These are phyloP conservation scores for Labia minor DNA, from an alignment of 2,888 invertebrate species.

Conservation along the genomic window DNA sequence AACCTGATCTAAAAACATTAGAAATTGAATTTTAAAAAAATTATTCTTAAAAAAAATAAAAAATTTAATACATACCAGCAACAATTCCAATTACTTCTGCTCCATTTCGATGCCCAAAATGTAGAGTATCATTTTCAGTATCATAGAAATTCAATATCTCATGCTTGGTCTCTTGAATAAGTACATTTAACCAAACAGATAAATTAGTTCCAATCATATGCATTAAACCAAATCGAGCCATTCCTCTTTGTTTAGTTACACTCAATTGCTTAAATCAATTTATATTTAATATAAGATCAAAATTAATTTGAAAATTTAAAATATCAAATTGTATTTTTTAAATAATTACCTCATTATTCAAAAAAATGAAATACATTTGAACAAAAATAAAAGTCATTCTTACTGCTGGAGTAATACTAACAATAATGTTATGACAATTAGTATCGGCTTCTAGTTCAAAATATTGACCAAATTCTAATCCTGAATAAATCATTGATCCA, in stretches of 20 bases:
- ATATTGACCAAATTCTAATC: conserved; percentile 87
- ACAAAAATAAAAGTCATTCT: conserved; percentile 94
- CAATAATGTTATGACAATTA: conserved; percentile 81
- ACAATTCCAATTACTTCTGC: conserved; percentile 42
- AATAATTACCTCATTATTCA: conserved; percentile 76
- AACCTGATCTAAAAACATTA: background rate
- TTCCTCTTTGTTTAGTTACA: conserved; percentile 74
- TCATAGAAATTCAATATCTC: conserved; percentile 86
- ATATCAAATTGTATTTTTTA: conserved; percentile 30
- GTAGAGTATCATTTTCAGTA: conserved; percentile 72
- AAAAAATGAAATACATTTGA: conserved; percentile 96
- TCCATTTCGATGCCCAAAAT: conserved; percentile 55
- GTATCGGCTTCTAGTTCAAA: conserved; percentile 84
- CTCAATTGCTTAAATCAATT: conserved; percentile 75
- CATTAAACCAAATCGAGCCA: conserved; percentile 93
- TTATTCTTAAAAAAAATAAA: too few relatives aligned
- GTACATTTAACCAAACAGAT: conserved; percentile 91
- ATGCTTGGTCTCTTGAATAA: conserved; percentile 91
- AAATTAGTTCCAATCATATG: conserved; percentile 98
- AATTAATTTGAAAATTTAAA: conserved; percentile 2
- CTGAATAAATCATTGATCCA: conserved; percentile 94
- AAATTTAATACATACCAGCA: conserved; percentile 29
- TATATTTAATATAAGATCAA: too few relatives aligned
- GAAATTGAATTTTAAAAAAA: background rate
- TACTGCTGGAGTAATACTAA: conserved; percentile 81